phyloP scores from a whole-genome alignment of 2,888 invertebrate genomes.

The Dolomedes plantarius region DNA sequence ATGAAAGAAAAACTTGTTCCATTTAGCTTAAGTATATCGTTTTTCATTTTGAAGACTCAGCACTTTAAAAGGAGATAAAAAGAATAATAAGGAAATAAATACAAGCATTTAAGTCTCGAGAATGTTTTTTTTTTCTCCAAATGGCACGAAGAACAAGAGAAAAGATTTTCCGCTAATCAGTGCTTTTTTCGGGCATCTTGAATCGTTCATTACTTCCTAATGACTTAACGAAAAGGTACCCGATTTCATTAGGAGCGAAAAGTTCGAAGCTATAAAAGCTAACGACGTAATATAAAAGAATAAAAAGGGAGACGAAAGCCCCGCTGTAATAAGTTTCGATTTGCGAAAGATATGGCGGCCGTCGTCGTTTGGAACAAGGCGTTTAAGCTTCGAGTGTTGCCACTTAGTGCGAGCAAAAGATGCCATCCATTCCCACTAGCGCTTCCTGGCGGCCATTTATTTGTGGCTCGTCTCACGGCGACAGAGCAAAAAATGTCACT shows the following conservation, averaged over 20 bases:
- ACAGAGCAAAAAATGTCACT: conserved; percentile 67
- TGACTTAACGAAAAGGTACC: conserved; percentile 67
- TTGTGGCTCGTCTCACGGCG: conserved; percentile 45
- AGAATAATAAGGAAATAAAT: background rate
- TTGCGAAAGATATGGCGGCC: conserved; percentile 65
- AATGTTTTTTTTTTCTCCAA: background rate
- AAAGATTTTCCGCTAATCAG: background rate
- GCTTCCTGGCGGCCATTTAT: conserved; percentile 59
- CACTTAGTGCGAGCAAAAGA: conserved; percentile 62
- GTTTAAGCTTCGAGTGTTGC: conserved; percentile 67
- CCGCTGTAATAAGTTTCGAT: conserved; percentile 67
- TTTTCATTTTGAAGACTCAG: background rate
- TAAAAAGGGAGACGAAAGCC: conserved; percentile 35
- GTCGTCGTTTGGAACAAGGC: conserved; percentile 58
- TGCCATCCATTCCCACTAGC: conserved; percentile 67
- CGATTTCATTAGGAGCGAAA: conserved; percentile 66
- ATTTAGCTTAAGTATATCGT: background rate
- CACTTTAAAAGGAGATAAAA: background rate
- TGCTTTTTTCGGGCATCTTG: background rate
- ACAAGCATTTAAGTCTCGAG: background rate
- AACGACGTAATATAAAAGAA: conserved; percentile 68
- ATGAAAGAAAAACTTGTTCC: background rate
- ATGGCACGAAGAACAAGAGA: background rate
- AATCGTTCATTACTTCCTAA: conserved; percentile 68
- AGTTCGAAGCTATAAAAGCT: conserved; percentile 66